phyloP scores from a whole-genome alignment of 2,888 invertebrate genomes.

The Eucriotettix oculatus region DNA sequence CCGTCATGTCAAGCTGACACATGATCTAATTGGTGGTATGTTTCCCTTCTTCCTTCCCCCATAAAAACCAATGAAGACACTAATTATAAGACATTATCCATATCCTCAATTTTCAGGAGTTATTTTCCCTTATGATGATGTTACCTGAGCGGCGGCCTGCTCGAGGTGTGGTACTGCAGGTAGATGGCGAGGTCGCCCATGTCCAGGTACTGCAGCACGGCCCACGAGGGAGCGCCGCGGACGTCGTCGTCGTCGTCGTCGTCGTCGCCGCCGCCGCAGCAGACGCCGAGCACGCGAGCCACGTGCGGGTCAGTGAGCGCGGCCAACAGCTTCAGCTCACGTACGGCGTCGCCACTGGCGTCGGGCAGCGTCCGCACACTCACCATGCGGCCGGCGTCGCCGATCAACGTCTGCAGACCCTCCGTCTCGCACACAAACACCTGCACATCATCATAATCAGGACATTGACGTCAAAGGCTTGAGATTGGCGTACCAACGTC shows the following conservation, averaged over 20 bases:
- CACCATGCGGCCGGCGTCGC: conserved; percentile 31
- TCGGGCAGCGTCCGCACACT: conserved; percentile 39
- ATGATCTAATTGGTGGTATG: too few relatives aligned
- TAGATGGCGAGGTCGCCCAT: conserved; percentile 59
- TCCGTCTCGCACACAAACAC: conserved; percentile 37
- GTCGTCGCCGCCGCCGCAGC: conserved; percentile 28
- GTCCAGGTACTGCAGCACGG: conserved; percentile 56
- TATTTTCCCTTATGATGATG: too few relatives aligned
- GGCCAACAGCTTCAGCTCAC: conserved; percentile 52
- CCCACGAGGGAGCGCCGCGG: conserved; percentile 39
- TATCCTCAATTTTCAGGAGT: too few relatives aligned
- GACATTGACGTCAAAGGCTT: neutral
- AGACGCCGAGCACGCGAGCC: conserved; percentile 44
- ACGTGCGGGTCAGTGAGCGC: conserved; percentile 49
- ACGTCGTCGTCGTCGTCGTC: conserved; percentile 35
- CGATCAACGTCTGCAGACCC: conserved; percentile 30
- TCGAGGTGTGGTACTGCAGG: conserved; percentile 29
- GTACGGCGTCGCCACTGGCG: conserved; percentile 30
- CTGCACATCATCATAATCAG: conserved; percentile 21
- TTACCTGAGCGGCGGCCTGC: conserved; percentile 23
- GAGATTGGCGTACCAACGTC: too few relatives aligned
- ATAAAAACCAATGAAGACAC: too few relatives aligned
- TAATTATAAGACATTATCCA: too few relatives aligned
- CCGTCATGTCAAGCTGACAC: too few relatives aligned
- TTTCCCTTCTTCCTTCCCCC: too few relatives aligned